Evolutionary conservation across 2,797 vertebrate species (phyloP).

Genomic region (Cyclopterus lumpus): DNA sequence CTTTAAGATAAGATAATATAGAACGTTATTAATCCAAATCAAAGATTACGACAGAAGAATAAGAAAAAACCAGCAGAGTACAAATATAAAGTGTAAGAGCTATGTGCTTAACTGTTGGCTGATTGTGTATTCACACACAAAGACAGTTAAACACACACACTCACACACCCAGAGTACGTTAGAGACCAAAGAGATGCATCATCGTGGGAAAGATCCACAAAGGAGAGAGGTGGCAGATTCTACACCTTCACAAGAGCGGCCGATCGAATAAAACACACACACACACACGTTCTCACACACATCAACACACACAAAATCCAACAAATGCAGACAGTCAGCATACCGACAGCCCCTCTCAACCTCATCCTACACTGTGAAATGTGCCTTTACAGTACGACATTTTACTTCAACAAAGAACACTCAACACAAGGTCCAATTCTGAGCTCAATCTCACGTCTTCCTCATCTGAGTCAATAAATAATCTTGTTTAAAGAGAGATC

Average conservation of each 20-base stretch:
- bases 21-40: background rate
- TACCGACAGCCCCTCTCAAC: background rate
- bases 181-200: background rate
- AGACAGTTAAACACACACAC: background rate
- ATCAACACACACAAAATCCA: conserved; percentile 2
- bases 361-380: conserved; percentile 2
- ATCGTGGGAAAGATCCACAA: conserved; percentile 74
- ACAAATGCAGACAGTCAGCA: background rate
- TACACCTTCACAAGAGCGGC: conserved; percentile 43
- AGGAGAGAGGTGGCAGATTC: conserved; percentile 68
- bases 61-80: too few relatives aligned
- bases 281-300: background rate
- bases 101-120: too few relatives aligned
- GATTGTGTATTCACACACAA: too few relatives aligned
- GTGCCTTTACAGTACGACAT: background rate
- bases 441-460: background rate
- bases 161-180: conserved; percentile 9
- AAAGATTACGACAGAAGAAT: too few relatives aligned
- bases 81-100: too few relatives aligned
- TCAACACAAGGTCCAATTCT: background rate
- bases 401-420: background rate
- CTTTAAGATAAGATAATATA: background rate
- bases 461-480: background rate
- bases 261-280: conserved; percentile 19
- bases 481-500: background rate